Percentiles rank a stretch among this genome's conserved stretches.
These are phyloP conservation scores for Hydrotaea cyrtoneurina DNA, from an alignment of 2,888 invertebrate genomes.

Conservation along the genomic window DNA sequence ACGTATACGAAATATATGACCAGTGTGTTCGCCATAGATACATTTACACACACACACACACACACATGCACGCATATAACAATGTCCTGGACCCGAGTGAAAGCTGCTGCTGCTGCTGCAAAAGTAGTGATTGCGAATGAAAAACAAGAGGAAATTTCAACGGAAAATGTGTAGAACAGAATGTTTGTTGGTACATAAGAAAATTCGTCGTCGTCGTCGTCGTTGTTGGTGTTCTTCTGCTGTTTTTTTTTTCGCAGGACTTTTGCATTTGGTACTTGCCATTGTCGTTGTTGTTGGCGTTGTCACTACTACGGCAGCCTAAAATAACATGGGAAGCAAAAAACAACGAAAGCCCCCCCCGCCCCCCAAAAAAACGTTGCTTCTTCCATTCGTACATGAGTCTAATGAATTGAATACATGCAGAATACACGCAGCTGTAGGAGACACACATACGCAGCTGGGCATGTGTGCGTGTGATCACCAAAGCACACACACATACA, in stretches of 20 bases:
- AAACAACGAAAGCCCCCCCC: background rate
- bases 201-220: background rate
- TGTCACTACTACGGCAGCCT: conserved; percentile 19
- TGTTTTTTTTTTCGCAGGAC: background rate
- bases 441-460: background rate
- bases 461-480: background rate
- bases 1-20: conserved; percentile 42
- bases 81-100: conserved; percentile 31
- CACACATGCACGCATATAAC: conserved; percentile 27
- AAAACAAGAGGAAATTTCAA: conserved; percentile 38
- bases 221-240: too few species aligned
- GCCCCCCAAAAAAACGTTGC: background rate
- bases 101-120: conserved; percentile 49
- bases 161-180: conserved; percentile 48
- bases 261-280: background rate
- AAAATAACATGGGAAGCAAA: background rate
- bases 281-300: background rate
- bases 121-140: conserved; percentile 23
- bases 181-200: conserved; percentile 19
- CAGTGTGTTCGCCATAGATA: conserved; percentile 63
- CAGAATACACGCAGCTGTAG: conserved; percentile 10
- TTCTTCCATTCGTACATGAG: background rate
- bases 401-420: conserved; percentile 35
- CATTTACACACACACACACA: conserved; percentile 67
- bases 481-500: background rate